Percentiles rank a stretch among this genome's conserved stretches.
phyloP scores from a whole-genome alignment of 2,797 vertebrate genomes.

The Diglossa cyanea region DNA sequence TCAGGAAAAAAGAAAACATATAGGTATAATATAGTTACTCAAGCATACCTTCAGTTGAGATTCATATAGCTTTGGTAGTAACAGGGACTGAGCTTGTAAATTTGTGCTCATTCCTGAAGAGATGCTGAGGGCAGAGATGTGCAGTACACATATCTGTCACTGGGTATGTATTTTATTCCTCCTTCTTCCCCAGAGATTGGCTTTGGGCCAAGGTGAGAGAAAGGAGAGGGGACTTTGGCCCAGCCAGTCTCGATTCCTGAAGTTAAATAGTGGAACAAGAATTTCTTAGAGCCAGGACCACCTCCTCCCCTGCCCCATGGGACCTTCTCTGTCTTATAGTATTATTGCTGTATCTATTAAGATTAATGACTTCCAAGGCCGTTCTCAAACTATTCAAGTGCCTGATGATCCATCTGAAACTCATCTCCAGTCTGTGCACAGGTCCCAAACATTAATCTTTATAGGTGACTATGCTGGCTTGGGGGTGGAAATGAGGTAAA shows the following conservation, averaged over 20 bases:
- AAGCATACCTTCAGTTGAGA: not conserved
- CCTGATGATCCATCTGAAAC: conserved; percentile 35
- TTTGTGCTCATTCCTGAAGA: not conserved
- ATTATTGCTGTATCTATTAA: not conserved
- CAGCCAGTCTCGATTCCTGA: not conserved
- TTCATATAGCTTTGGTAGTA: not conserved
- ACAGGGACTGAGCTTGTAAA: not conserved
- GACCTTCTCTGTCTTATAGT: not conserved
- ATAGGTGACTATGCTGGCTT: not conserved
- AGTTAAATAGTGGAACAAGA: not conserved
- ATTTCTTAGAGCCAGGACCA: not conserved
- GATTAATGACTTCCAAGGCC: conserved; percentile 1
- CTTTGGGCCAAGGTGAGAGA: not conserved
- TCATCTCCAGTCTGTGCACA: not conserved
- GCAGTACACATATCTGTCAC: not conserved
- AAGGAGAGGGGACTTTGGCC: not conserved
- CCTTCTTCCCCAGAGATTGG: not conserved
- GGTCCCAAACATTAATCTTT: not conserved
- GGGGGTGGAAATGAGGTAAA: not conserved
- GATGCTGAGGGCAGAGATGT: not conserved
- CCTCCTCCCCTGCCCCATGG: not conserved
- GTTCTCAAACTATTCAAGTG: not conserved
- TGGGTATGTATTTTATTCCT: not conserved
- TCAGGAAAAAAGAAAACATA: not conserved
- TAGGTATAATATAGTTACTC: not conserved